Conservation (phyloP, 2,888 invertebrate genomes). For the Gastracanthus pulcherrimus region DNA sequence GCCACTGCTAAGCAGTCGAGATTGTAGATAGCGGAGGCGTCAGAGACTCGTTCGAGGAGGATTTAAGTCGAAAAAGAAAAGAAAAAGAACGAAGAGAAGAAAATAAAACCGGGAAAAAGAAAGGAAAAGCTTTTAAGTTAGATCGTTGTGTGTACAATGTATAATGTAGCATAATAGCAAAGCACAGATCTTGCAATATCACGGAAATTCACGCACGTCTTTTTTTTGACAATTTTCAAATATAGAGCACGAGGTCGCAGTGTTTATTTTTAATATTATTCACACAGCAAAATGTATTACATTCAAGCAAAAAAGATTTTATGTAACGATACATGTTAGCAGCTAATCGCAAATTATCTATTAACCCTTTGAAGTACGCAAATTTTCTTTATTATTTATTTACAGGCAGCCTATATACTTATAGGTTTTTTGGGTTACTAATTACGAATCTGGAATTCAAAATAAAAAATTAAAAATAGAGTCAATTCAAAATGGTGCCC, state of each 20-base stretch:
- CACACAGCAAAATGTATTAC: no score
- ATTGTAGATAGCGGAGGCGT: slow-evolving; percentile 30
- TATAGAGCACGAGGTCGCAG: not conserved
- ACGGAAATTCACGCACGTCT: not conserved
- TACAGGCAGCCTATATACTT: no score
- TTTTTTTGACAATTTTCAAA: no score
- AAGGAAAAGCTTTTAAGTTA: slow-evolving; percentile 35
- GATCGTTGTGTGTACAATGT: slow-evolving; percentile 33
- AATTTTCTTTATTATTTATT: no score
- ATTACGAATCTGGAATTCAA: not conserved
- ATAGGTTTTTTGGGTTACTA: not conserved
- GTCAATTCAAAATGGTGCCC: no score
- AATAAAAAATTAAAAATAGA: not conserved
- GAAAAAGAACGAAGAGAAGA: not conserved
- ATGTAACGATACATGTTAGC: no score
- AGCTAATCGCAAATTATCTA: no score
- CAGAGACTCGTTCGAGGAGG: slow-evolving; percentile 19
- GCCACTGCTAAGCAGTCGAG: slow-evolving; percentile 17
- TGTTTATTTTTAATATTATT: no score
- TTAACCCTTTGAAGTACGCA: no score
- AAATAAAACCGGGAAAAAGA: slow-evolving; percentile 46
- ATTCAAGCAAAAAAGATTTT: no score
- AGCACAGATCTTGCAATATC: not conserved
- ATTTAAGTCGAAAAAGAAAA: slow-evolving; percentile 25
- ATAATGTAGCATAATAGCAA: slow-evolving; percentile 33